Conservation (phyloP, 2,888 invertebrate genomes). For the Nomada lathburiana region DNA sequence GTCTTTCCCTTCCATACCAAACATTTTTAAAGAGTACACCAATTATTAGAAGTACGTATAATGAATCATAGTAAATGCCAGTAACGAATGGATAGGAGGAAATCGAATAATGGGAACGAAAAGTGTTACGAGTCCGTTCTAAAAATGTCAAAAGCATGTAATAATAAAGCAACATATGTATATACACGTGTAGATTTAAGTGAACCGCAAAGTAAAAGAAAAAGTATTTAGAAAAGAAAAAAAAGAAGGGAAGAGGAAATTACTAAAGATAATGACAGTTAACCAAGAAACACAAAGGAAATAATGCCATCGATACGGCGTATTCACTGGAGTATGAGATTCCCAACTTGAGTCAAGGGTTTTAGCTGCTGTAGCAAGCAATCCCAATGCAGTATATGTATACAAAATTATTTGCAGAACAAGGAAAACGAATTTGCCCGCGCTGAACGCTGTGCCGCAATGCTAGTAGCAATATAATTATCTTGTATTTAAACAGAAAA, state of each 20-base stretch:
- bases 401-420: slow-evolving; percentile 64
- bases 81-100: slow-evolving; percentile 50
- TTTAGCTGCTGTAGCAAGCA: slow-evolving; percentile 80
- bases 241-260: slow-evolving; percentile 4
- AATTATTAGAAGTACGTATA: slow-evolving; percentile 39
- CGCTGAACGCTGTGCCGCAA: slow-evolving; percentile 41
- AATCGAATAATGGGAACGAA: slow-evolving; percentile 41
- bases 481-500: background rate
- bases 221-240: slow-evolving; percentile 28
- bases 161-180: slow-evolving; percentile 28
- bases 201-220: slow-evolving; percentile 10
- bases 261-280: slow-evolving; percentile 19
- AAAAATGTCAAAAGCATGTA: slow-evolving; percentile 26
- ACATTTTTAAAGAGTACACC: slow-evolving; percentile 63
- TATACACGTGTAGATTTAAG: slow-evolving; percentile 36
- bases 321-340: slow-evolving; percentile 79
- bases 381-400: slow-evolving; percentile 67
- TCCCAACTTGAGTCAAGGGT: slow-evolving; percentile 84
- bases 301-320: slow-evolving; percentile 49
- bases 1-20: slow-evolving; percentile 81
- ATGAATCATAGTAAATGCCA: slow-evolving; percentile 26
- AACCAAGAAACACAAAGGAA: slow-evolving; percentile 42
- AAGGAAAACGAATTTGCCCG: slow-evolving; percentile 51
- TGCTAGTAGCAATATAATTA: slow-evolving; percentile 1
- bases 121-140: slow-evolving; percentile 36